Evolutionary conservation across 2,113 vertebrate genomes (phyloP).

Genomic region (Thalassarche chlororhynchos): DNA sequence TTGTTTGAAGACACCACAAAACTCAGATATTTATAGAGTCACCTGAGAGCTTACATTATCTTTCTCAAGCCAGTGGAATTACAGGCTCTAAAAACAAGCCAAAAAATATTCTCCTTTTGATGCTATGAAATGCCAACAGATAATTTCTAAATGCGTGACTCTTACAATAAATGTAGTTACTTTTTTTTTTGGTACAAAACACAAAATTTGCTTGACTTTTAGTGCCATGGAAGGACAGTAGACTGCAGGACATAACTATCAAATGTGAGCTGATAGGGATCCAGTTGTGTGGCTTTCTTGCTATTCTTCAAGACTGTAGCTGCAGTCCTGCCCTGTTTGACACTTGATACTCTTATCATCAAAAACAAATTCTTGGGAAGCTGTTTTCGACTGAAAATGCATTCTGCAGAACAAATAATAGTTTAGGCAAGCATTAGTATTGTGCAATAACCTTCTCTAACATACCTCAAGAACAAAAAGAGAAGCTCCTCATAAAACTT

Average conservation of each 20-base stretch:
- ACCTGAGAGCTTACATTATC: background rate
- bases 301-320: background rate
- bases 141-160: background rate
- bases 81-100: background rate
- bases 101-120: background rate
- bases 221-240: background rate
- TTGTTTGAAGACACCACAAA: background rate
- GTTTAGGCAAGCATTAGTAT: background rate
- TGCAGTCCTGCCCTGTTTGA: background rate
- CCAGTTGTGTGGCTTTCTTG: background rate
- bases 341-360: background rate
- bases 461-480: background rate
- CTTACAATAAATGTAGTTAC: rapidly evolving
- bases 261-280: background rate
- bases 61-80: background rate
- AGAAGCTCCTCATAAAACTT: background rate
- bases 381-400: background rate
- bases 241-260: background rate
- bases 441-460: background rate
- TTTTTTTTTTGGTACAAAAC: background rate
- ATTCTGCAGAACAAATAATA: background rate
- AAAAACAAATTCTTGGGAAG: background rate
- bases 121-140: background rate
- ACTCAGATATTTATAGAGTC: background rate
- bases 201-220: background rate